A percentile compares a stretch with the other conserved stretches of the same genome.
Evolutionary conservation across 2,113 vertebrate species (phyloP).

Genomic region (Taxidea taxus): DNA sequence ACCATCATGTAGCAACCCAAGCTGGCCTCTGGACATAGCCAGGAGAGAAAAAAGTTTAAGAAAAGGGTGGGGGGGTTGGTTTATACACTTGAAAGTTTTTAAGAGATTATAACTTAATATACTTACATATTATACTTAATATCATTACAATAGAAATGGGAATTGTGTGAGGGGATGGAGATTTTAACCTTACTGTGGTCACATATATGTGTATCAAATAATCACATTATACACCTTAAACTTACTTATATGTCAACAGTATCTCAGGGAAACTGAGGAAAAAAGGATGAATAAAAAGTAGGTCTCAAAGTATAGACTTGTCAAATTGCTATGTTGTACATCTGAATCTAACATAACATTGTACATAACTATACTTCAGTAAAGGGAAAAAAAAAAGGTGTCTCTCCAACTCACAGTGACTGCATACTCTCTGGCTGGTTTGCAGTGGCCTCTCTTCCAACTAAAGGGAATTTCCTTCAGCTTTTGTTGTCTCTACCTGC

Average conservation of each 20-base stretch:
- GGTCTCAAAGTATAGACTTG: background rate
- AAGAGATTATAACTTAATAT: background rate
- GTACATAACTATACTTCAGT: background rate
- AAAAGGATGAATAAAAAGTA: background rate
- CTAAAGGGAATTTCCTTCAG: background rate
- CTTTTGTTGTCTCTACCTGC: background rate
- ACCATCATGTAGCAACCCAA: rapidly evolving
- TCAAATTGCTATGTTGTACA: background rate
- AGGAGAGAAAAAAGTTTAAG: background rate
- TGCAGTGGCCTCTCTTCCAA: background rate
- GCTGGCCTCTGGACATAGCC: background rate
- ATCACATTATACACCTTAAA: background rate
- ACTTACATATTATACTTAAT: too few relatives aligned
- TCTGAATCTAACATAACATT: background rate
- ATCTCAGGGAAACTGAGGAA: background rate
- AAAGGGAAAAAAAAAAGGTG: background rate
- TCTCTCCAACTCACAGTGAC: background rate
- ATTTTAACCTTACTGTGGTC: background rate
- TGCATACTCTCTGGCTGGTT: background rate
- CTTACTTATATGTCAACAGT: background rate
- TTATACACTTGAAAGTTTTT: background rate
- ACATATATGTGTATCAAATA: background rate
- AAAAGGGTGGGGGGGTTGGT: too few relatives aligned
- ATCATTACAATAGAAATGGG: background rate
- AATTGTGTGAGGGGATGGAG: background rate